Percentiles rank a stretch among this genome's conserved stretches.
These are phyloP conservation scores for Diploscapter pachys DNA, from an alignment of 1,140 invertebrate species.

Conservation along the genomic window DNA sequence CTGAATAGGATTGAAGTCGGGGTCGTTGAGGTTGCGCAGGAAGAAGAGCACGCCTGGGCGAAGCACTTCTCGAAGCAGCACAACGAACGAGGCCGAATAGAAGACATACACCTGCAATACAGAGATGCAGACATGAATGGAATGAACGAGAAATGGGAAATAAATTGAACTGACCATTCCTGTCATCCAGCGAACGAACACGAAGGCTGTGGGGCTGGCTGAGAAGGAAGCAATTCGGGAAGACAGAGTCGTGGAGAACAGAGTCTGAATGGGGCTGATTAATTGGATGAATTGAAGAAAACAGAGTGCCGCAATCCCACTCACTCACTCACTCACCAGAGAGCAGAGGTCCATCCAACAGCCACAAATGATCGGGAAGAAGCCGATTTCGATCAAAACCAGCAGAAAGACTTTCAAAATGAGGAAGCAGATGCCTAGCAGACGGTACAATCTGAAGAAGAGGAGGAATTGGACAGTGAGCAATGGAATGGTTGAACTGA, in stretches of 20 bases:
- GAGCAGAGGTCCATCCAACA: slow-evolving; percentile 99
- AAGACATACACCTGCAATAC: slow-evolving; percentile 98
- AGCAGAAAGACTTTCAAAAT: slow-evolving; percentile 88
- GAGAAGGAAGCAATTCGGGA: slow-evolving; percentile 78
- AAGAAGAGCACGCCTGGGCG: slow-evolving; percentile 73
- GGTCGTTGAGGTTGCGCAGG: slow-evolving; percentile 88
- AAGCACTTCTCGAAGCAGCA: slow-evolving; percentile 81
- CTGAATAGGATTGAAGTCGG: slow-evolving; percentile 88
- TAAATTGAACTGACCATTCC: slow-evolving; percentile 64
- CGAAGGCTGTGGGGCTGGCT: slow-evolving; percentile 84
- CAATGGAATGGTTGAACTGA: slow-evolving; percentile 56
- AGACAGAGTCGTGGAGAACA: slow-evolving; percentile 56
- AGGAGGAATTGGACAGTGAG: not conserved
- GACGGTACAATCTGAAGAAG: slow-evolving; percentile 68
- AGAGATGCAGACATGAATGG: slow-evolving; percentile 66
- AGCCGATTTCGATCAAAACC: slow-evolving; percentile 88
- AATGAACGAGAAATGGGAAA: not conserved
- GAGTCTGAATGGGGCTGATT: slow-evolving; percentile 22
- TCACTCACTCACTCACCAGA: slow-evolving; percentile 62
- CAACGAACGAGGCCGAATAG: slow-evolving; percentile 95
- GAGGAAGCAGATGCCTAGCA: slow-evolving; percentile 89
- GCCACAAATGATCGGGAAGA: slow-evolving; percentile 90
- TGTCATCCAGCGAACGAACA: slow-evolving; percentile 77
- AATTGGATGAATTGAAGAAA: not conserved
- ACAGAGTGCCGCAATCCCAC: no score